Conservation (phyloP, 2,888 invertebrate species). For the Coenonympha glycerion region DNA sequence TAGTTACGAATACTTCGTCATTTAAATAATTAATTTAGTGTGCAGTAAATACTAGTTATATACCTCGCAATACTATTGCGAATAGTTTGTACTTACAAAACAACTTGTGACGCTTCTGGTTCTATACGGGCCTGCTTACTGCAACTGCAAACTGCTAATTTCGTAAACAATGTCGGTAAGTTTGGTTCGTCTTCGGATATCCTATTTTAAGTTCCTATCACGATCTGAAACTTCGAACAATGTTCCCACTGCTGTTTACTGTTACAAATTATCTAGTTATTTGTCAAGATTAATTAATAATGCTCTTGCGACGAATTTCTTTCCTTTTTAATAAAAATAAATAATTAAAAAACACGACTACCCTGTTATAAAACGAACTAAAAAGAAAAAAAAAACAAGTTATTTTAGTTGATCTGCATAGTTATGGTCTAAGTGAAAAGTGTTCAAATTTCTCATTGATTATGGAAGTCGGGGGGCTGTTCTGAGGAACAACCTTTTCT, state of each 20-base stretch:
- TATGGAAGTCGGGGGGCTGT: too few species aligned
- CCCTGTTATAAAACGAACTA: too few species aligned
- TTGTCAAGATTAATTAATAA: neutral
- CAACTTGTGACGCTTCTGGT: neutral
- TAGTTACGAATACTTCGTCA: too few species aligned
- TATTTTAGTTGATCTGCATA: too few species aligned
- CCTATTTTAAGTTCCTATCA: slow-evolving; percentile 4
- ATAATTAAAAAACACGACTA: too few species aligned
- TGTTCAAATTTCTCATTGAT: too few species aligned
- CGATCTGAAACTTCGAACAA: neutral
- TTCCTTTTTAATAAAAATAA: too few species aligned
- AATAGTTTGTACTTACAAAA: neutral
- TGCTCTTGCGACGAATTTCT: neutral
- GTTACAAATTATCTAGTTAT: neutral
- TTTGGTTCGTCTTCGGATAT: neutral
- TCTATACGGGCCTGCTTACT: neutral
- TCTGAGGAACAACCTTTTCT: too few species aligned
- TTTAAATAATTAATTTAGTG: too few species aligned
- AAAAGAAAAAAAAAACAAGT: too few species aligned
- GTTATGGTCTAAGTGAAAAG: too few species aligned
- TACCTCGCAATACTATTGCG: neutral
- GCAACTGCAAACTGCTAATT: neutral
- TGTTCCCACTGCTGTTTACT: neutral
- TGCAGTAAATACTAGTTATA: too few species aligned
- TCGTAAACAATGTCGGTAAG: neutral